Evolutionary conservation across 2,888 invertebrate species (phyloP), one percentile per base, ranked within the genome.

Genomic region (Nephrotoma appendiculata): DNA sequence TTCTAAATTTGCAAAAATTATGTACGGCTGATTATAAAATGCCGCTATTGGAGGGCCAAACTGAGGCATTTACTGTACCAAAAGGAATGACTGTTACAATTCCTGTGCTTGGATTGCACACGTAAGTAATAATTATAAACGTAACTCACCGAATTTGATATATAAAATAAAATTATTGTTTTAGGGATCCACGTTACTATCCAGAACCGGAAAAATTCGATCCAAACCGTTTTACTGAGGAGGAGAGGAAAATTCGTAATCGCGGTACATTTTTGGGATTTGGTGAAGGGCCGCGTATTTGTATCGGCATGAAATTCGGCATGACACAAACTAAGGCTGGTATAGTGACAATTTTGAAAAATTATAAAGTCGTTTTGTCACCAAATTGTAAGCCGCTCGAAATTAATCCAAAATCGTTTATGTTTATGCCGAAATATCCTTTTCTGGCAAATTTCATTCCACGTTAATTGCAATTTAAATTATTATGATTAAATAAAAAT

Each of bases 141-240:
- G 31, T 31, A 4, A 0, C 1, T 5, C 19, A 57, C 3, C 48
- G 5, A 19, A 57, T 57, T 19, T 57, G 19, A 31, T 31, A 31
- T 57, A 6, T 57, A 19, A 19, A 7, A 19, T 57, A 2, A 5
- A 57, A 15, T 31, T 3, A 9, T 44, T 45, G 31, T 45, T 57
- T 87, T 43, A 87, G 87, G 42, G 91, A 92, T 88, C 88, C 89
- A 0, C 89, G 90, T 83, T 90, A 90, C 89, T 92, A 90, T 87
- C 90, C 91, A 2, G 89, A 91, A 41, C 92, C 92, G 0, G 89
- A 90, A 41, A 89, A 89, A 87, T 92, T 91, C 88, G 89, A 90
- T 87, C 92, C 92, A 0, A 91, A 91, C 44, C 88, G 92, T 44
- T 92, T 92, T 89, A 88, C 88, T 2, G 89, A 89, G 2, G 90